Base-by-base conservation (phyloP, 92 coral and sea anemone genomes). In the Parazoanthus darwini region DNA sequence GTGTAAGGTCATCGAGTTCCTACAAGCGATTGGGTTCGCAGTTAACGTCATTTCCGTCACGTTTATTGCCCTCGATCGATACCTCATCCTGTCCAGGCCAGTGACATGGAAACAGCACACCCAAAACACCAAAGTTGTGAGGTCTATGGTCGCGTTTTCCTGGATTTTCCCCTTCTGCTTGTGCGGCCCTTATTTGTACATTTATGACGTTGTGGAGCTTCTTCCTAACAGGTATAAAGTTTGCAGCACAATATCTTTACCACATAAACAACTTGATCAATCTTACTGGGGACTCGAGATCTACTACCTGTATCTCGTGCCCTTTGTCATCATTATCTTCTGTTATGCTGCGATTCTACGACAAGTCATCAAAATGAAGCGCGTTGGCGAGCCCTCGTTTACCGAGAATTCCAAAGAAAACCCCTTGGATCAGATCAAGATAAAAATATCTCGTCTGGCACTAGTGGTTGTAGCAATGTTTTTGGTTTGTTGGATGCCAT, bases 21-120 rank as follows among this genome's bases (percentile, higher is more conserved):
- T 91, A 42, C 93, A 94, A 89, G 90, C 90, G 15, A 85, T 82
- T 25, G 88, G 91, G n/a, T 81, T 89, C 23, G 89, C 94, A 15
- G 91, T 94, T 1, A 88, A 94, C 3, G 94, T 94, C 10, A 72
- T 82, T 22, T 80, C 93, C 58, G 93, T 92, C 80, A 92, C 94
- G 3, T 88, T 93, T 73, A 91, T 94, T 68, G 95, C 98, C 0
- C 71, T 93, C 16, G 98, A 94, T 66, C 92, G 98, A 87, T 93
- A 94, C 75, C 81, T 94, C 0, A 80, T 88, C 77, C 74, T 94
- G 20, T 94, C 88, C 33, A 89, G 88, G 68, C 96, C 98, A 1
- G 81, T 90, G 48, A 87, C 90, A 36, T 88, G 92, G 14, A 89
- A 75, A 68, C 77, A 91, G 20, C 81, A 72, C 44, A 43, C 83